A percentile compares a stretch with the other conserved stretches of the same genome.
phyloP scores from a whole-genome alignment of 1,140 invertebrate species.

The Bombus superbus region DNA sequence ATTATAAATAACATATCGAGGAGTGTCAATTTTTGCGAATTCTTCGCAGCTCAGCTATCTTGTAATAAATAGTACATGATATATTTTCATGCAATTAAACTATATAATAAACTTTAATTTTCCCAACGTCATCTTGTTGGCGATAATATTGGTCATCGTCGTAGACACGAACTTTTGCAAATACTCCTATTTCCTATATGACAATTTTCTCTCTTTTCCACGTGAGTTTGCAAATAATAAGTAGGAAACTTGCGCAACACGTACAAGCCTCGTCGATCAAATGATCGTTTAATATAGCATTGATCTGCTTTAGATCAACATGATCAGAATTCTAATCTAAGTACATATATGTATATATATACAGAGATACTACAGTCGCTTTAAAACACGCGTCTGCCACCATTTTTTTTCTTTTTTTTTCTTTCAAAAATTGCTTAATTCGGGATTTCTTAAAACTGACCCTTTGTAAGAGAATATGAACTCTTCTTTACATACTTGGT shows the following conservation, averaged over 20 bases:
- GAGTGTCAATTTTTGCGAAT: not conserved
- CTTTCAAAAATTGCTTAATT: constrained; percentile 57
- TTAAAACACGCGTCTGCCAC: constrained; percentile 20
- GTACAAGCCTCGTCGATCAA: constrained; percentile 24
- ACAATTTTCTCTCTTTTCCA: not conserved
- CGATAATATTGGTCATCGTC: constrained; percentile 17
- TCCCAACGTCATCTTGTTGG: not conserved
- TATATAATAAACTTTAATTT: not conserved
- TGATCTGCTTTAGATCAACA: constrained; percentile 7
- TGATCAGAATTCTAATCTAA: constrained; percentile 26
- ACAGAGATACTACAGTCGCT: constrained; percentile 41
- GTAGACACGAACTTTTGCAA: not conserved
- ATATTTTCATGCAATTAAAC: constrained; percentile 61
- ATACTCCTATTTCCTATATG: not conserved
- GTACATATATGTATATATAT: constrained; percentile 38
- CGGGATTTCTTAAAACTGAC: constrained; percentile 47
- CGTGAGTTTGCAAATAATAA: not conserved
- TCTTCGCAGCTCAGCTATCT: not conserved
- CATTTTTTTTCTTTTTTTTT: not conserved
- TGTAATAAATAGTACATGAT: constrained; percentile 1
- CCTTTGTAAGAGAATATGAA: constrained; percentile 61
- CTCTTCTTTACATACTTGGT: constrained; percentile 64
- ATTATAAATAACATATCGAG: not conserved
- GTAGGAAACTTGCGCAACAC: constrained; percentile 7
- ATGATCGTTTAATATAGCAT: constrained; percentile 11